These are phyloP conservation scores for Drosophila stalkeri DNA, from an alignment of 2,888 invertebrate genomes.

Conservation along the genomic window DNA sequence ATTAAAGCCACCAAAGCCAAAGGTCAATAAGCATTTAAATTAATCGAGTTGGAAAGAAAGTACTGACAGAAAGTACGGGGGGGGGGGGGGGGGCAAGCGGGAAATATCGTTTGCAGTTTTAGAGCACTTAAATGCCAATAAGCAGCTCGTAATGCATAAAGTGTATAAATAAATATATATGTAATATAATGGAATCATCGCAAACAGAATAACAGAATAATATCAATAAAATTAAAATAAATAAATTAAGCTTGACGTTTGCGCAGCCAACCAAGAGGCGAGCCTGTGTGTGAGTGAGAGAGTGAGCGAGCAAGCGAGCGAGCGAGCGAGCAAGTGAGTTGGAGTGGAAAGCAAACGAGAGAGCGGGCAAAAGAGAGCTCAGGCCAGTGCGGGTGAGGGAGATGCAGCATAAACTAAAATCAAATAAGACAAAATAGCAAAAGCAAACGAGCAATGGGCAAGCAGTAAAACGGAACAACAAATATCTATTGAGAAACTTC, in stretches of 20 bases:
- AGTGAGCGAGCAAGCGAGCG: slow-evolving; percentile 1
- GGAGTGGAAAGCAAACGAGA: background rate
- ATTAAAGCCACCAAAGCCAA: slow-evolving; percentile 19
- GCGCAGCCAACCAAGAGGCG: slow-evolving; percentile 28
- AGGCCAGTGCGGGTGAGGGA: slow-evolving; percentile 11
- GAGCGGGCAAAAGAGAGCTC: slow-evolving; percentile 13
- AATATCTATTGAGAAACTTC: slow-evolving; percentile 59
- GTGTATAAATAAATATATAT: slow-evolving; percentile 12
- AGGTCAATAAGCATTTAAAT: slow-evolving; percentile 25
- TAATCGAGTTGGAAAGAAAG: background rate
- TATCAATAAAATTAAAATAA: slow-evolving; percentile 63
- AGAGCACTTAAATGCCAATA: slow-evolving; percentile 35
- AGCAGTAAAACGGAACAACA: slow-evolving; percentile 45
- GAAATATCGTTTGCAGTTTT: slow-evolving; percentile 18
- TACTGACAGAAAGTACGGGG: background rate
- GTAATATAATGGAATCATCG: slow-evolving; percentile 61
- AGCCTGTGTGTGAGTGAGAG: background rate
- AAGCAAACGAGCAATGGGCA: slow-evolving; percentile 22
- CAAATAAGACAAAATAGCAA: slow-evolving; percentile 41
- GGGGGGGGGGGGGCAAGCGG: too few relatives aligned
- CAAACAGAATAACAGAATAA: slow-evolving; percentile 72
- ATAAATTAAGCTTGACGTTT: slow-evolving; percentile 64
- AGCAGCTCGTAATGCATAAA: slow-evolving; percentile 35
- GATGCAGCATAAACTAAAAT: slow-evolving; percentile 42
- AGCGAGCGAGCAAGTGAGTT: slow-evolving; percentile 10